Evolutionary conservation across 2,113 vertebrate species (phyloP).

Genomic region (Chaenocephalus aceratus): DNA sequence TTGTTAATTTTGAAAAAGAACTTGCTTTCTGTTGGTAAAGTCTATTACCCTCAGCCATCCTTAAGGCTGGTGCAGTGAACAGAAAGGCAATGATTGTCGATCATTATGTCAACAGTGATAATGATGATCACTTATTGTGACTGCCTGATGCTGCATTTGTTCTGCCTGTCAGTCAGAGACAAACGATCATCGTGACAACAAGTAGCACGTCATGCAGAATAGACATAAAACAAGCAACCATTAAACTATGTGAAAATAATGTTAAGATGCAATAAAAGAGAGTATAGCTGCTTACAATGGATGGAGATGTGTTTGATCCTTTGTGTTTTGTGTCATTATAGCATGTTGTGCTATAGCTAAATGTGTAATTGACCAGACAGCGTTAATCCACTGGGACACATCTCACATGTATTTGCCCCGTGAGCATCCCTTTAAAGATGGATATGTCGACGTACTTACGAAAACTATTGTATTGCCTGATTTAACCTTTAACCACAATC

Average conservation of each 20-base stretch:
- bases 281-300: neutral
- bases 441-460: neutral
- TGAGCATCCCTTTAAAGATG: slow-evolving; percentile 28
- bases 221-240: neutral
- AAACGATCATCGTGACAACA: neutral
- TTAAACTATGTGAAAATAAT: neutral
- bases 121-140: slow-evolving; percentile 11
- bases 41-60: neutral
- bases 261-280: neutral
- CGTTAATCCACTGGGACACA: slow-evolving; percentile 38
- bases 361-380: slow-evolving; percentile 46
- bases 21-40: neutral
- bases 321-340: slow-evolving; percentile 40
- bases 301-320: slow-evolving; percentile 20
- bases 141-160: slow-evolving; percentile 18
- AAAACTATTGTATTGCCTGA: neutral
- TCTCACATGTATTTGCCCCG: slow-evolving; percentile 43
- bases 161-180: slow-evolving; percentile 32
- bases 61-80: neutral
- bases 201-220: neutral
- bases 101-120: slow-evolving; percentile 29
- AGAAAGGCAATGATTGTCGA: neutral
- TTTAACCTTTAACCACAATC: neutral
- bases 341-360: slow-evolving; percentile 15
- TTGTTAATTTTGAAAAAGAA: neutral